Conservation (phyloP, 2,888 invertebrate species). For the Melolontha melolontha region DNA sequence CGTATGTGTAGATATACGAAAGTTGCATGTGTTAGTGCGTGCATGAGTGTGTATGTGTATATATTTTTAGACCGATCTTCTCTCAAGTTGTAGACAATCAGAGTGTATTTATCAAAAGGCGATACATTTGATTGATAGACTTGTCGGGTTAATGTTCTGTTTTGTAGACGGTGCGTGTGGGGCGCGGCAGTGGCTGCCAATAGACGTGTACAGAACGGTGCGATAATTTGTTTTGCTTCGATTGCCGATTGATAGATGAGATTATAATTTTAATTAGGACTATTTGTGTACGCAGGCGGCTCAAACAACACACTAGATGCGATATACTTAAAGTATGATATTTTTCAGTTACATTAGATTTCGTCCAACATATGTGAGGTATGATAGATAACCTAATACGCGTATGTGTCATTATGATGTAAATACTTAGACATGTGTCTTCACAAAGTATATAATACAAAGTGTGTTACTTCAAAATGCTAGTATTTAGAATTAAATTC, state of each 20-base stretch:
- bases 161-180: conserved; percentile 54
- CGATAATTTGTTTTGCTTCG: conserved; percentile 53
- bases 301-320: background rate
- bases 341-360: no score
- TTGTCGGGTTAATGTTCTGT: conserved; percentile 56
- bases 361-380: no score
- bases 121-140: conserved; percentile 56
- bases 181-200: conserved; percentile 54
- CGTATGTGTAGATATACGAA: no score
- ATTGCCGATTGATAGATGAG: conserved; percentile 52
- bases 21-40: background rate
- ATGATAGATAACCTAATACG: no score
- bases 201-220: conserved; percentile 50
- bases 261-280: conserved; percentile 49
- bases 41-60: conserved; percentile 5
- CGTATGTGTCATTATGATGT: no score
- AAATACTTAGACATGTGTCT: no score
- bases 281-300: conserved; percentile 32
- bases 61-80: conserved; percentile 37
- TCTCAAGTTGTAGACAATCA: conserved; percentile 46
- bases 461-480: no score
- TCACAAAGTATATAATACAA: no score
- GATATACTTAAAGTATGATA: no score
- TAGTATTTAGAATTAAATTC: no score
- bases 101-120: conserved; percentile 51